Evolutionary conservation across 2,888 invertebrate genomes (phyloP), one percentile per base, ranked within the genome.

Genomic region (Apodemia mormo): DNA sequence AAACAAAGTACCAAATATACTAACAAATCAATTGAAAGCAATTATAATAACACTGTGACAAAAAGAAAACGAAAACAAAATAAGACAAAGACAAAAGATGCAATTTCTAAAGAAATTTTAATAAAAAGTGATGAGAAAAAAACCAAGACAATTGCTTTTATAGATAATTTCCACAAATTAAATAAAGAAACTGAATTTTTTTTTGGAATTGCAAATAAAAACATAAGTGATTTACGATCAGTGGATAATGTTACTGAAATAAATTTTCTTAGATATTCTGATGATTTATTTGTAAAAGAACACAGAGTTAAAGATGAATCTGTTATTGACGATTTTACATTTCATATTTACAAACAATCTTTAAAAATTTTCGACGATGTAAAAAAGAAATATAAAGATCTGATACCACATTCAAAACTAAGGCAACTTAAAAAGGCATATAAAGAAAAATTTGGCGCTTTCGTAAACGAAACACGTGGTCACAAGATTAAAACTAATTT

Each of bases 401-500:
- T 74, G 0, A 69, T 74, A 9, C 29, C 80, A 0, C 79, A 75
- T 61, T 72, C 52, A 0, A 75, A 80, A 72, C 69, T 85, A 0
- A 78, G 81, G 1, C 12, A 52, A 0, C 4, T 87, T 9, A 73
- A 78, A 1, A 74, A 70, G 9, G 81, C 67, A 3, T 89, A 84
- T 69, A 78, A 80, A 12, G 74, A 80, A 0, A 85, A 83, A 75
- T 87, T 86, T 54, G 75, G 75, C 2, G 78, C 81, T 0, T 87
- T 83, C 30, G 68, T 87, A 0, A 76, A 73, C 29, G 76, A 79
- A 2, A 85, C 83, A 0, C 64, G 64, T 37, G 75, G 77, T 54
- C 72, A 79, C 6, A 77, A 76, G 0, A 81, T 90, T 0, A 84
- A 80, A 76, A 88, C 88, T 0, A 78, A 76, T 49, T 67, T 84